Evolutionary conservation across 2,888 invertebrate genomes (phyloP), one percentile per base, ranked within the genome.

Genomic region (Proisotoma minuta): DNA sequence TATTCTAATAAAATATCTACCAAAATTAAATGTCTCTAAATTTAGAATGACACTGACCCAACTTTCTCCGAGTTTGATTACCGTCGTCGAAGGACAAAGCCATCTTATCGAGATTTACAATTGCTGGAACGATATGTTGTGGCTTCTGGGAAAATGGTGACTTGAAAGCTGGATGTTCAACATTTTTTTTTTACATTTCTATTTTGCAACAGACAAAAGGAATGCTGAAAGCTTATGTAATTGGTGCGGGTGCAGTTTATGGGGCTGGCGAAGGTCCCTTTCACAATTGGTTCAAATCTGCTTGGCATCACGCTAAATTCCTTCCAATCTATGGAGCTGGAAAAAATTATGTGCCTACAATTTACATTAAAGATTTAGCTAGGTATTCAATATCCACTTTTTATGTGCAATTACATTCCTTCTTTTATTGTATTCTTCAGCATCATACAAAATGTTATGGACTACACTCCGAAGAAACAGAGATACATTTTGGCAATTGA

Each of bases 401-500:
- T 22, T 50, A 48, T 57, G 23, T 23, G 1, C 4, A 20, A 47
- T 51, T 8, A 15, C 3, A 15, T 43, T 27, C 28, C 3, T 51
- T 12, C 3, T 26, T 40, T 51, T 12, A 66, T n/a, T n/a, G n/a
- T n/a, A n/a, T n/a, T n/a, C n/a, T 34, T 34, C 8, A 52, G 69
- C 22, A 64, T 72, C 29, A 50, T 72, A 10, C 66, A 72, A 53
- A 63, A 68, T 57, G 66, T 72, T 0, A 66, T 72, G 57, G 66
- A 77, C 69, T 79, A 80, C 57, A 82, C 83, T 73, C 85, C 86
- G 24, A 79, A 77, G 69, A 76, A 77, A 62, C 80, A 81, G 60
- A 80, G 82, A 12, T 87, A 84, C 73, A 81, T 87, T 49, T 76
- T 87, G 39, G 86, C 85, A 0, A 83, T 84, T 0, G 85, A 86